Evolutionary conservation across 2,888 invertebrate genomes (phyloP), one percentile per base, ranked within the genome.

Genomic region (Pristionchus japonicus): DNA sequence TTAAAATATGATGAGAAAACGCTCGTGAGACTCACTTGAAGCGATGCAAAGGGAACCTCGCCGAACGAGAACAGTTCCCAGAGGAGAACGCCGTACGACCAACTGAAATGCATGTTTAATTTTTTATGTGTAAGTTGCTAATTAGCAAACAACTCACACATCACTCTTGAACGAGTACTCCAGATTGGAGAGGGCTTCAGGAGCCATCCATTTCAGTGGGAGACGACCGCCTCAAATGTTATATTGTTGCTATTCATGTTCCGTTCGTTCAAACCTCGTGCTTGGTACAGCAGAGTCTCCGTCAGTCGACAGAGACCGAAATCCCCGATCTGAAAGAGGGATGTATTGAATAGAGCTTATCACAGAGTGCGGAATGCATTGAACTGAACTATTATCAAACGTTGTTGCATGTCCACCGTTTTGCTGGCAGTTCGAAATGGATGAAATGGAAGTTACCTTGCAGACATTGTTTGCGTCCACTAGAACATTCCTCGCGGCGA

Each of bases 121-220:
- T 77, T 40, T 34, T 34, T 31, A 64, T 27, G 11, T 52, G 52
- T 27, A 64, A 31, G 17, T 3, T 27, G 31, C 9, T 27, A 64
- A 31, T 15, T 3, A 15, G 31, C 9, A 6, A 34, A 67, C 13
- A 67, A 91, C 92, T 89, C 85, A 92, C 91, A 93, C 92, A 89
- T 93, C 93, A 49, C 92, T 91, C 77, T 93, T 92, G 86, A 92
- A 92, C 3, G 92, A 91, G 82, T 93, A 93, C 57, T 93, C 93
- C 85, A 91, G 92, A 13, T 90, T 89, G 15, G 89, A 88, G 7
- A 93, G 88, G 7, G 90, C 90, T 88, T 93, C 93, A 0, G 92
- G 92, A 57, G 92, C 91, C 93, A 93, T 92, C 93, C 93, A 93
- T 88, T 92, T 91, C 85, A 93, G 85, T 13, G 93, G 93, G 23